These are phyloP conservation scores for Ctenodactylus gundi DNA, from an alignment of 2,113 vertebrate genomes.

Conservation along the genomic window DNA sequence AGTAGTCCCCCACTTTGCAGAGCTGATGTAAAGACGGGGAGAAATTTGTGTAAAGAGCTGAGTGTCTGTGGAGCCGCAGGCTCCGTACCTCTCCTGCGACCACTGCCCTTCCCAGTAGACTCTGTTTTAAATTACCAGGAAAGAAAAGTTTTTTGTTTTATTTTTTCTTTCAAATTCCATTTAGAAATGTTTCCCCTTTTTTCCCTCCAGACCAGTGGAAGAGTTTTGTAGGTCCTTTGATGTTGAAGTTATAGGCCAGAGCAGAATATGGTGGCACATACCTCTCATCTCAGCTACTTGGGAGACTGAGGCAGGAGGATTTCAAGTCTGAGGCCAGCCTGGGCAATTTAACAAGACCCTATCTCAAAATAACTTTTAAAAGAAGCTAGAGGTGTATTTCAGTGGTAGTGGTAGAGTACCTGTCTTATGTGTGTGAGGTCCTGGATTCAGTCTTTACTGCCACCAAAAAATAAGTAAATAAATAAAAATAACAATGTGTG, in stretches of 20 bases:
- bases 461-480: too few species aligned
- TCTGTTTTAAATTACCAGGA: constrained; percentile 92
- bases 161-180: not conserved
- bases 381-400: too few species aligned
- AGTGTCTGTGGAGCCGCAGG: not conserved
- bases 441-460: too few species aligned
- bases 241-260: not conserved
- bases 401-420: too few species aligned
- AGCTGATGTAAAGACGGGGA: not conserved
- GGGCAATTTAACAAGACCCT: too few species aligned
- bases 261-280: too few species aligned
- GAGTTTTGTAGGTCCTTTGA: not conserved
- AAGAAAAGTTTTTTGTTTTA: constrained; percentile 72
- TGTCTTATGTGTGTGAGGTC: too few species aligned
- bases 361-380: too few species aligned
- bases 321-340: too few species aligned
- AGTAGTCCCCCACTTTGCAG: not conserved
- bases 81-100: accelerated
- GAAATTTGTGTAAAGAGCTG: not conserved
- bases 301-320: too few species aligned
- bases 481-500: not conserved
- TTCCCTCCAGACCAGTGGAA: not conserved
- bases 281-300: too few species aligned
- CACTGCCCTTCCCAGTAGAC: not conserved
- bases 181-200: not conserved